These are phyloP conservation scores for Nasalis larvatus DNA, from an alignment of 2,113 vertebrate genomes.

Conservation along the genomic window DNA sequence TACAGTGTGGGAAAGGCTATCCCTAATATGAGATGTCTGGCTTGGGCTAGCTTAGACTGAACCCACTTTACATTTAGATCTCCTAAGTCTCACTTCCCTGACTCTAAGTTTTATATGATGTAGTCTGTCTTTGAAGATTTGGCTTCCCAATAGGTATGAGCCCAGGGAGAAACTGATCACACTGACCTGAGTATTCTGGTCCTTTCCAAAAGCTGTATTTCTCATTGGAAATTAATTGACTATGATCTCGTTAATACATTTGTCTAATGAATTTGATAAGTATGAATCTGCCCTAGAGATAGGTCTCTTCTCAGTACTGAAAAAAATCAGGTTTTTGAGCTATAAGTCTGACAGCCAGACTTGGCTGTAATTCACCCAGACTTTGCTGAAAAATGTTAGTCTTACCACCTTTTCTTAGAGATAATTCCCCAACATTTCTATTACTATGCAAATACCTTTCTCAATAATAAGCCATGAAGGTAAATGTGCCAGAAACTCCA, in stretches of 20 bases:
- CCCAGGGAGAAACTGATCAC: background rate
- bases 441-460: background rate
- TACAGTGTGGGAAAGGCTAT: background rate
- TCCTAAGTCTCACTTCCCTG: background rate
- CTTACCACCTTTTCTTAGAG: background rate
- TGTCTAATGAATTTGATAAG: constrained; percentile 14
- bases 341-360: background rate
- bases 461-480: background rate
- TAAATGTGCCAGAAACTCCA: background rate
- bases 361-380: background rate
- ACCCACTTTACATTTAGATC: background rate
- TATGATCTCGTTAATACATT: background rate
- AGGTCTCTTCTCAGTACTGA: background rate
- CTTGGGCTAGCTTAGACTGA: background rate
- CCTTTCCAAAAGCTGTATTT: background rate
- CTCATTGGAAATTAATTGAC: constrained; percentile 4
- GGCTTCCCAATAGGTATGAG: background rate
- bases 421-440: background rate
- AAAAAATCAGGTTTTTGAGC: background rate
- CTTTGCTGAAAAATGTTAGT: background rate
- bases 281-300: background rate
- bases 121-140: background rate
- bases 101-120: background rate
- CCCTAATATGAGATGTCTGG: background rate
- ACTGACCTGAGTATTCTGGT: background rate